These are phyloP conservation scores for Anabas testudineus DNA, from an alignment of 2,797 vertebrate species.

Conservation along the genomic window DNA sequence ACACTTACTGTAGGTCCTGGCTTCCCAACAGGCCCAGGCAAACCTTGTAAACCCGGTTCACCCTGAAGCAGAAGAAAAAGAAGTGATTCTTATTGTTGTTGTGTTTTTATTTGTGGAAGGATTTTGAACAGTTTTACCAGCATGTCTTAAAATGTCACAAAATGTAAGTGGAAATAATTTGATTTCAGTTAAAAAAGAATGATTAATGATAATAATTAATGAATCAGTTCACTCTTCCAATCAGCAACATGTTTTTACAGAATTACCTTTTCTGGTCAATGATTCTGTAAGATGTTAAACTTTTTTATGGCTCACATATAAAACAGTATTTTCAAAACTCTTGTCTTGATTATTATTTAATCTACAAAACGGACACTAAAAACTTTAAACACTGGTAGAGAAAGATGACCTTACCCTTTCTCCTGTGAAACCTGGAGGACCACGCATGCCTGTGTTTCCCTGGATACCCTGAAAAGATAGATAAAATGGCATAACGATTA, in stretches of 20 bases:
- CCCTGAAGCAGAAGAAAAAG: slow-evolving; percentile 75
- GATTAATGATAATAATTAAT: too few relatives aligned
- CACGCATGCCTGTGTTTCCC: slow-evolving; percentile 84
- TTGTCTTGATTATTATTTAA: background rate
- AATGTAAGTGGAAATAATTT: background rate
- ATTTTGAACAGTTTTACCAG: background rate
- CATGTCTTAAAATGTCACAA: background rate
- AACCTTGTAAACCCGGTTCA: slow-evolving; percentile 83
- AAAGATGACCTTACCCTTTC: slow-evolving; percentile 79
- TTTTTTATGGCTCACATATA: background rate
- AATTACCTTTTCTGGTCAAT: too few relatives aligned
- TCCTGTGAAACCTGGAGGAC: slow-evolving; percentile 83
- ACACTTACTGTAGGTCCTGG: slow-evolving; percentile 84
- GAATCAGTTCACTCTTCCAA: background rate
- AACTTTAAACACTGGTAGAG: background rate
- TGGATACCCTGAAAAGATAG: slow-evolving; percentile 84
- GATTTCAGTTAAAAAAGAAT: too few relatives aligned
- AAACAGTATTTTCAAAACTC: background rate
- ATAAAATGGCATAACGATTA: slow-evolving; percentile 1
- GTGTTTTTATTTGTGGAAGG: background rate
- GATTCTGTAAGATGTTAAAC: background rate
- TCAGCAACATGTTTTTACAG: background rate
- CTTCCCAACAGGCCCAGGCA: slow-evolving; percentile 84
- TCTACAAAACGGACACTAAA: background rate
- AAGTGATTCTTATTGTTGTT: background rate